A percentile compares a stretch with the other conserved stretches of the same genome.
phyloP scores from a whole-genome alignment of 2,113 vertebrate species.

The Hyperoodon ampullatus region DNA sequence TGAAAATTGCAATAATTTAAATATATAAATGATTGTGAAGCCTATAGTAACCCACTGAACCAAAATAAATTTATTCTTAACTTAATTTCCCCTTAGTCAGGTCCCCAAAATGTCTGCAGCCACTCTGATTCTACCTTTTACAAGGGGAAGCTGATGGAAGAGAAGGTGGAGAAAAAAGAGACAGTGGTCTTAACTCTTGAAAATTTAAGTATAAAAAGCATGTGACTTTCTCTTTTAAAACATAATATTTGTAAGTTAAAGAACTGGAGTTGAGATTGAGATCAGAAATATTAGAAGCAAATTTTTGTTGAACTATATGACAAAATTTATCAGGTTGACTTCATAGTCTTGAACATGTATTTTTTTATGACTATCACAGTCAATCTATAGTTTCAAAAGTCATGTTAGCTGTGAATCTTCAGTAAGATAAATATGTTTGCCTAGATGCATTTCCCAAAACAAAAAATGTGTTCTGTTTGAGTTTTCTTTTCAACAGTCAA shows the following conservation, averaged over 20 bases:
- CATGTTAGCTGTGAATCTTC: not conserved
- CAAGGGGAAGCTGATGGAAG: not conserved
- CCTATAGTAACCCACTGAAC: not conserved
- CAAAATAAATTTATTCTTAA: not conserved
- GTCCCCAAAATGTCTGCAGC: not conserved
- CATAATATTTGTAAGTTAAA: not conserved
- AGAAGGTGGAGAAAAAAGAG: not conserved
- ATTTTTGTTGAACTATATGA: not conserved
- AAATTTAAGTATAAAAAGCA: not conserved
- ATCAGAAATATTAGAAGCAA: not conserved
- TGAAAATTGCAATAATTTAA: not conserved
- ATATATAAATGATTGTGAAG: not conserved
- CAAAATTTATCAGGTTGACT: not conserved
- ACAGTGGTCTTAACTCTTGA: not conserved
- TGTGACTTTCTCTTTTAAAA: not conserved
- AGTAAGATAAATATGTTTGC: conserved; percentile 9
- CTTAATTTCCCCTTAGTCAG: not conserved
- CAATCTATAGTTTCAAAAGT: not conserved
- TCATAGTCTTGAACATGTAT: not conserved
- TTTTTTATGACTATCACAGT: conserved; percentile 1
- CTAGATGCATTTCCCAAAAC: not conserved
- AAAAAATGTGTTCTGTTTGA: not conserved
- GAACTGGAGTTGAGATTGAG: not conserved
- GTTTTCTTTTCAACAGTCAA: not conserved
- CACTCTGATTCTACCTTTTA: not conserved